These are phyloP conservation scores for Drosophila nasuta DNA, from an alignment of 1,140 invertebrate genomes.

Conservation along the genomic window DNA sequence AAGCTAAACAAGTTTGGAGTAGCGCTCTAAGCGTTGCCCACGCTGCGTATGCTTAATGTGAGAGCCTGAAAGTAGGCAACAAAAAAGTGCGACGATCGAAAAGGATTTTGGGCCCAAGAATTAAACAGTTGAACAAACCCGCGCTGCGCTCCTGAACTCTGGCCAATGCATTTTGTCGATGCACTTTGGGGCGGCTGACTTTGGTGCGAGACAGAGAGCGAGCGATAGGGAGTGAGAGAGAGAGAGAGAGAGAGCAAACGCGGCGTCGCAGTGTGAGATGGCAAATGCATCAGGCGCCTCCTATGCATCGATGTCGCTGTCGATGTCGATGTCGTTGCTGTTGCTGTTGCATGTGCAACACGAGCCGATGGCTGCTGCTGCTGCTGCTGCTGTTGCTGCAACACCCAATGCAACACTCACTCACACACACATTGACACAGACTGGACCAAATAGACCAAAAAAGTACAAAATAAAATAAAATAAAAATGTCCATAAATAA, in stretches of 20 bases:
- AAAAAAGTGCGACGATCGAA: not conserved
- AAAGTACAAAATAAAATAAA: conserved; percentile 34
- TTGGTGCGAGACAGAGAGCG: conserved; percentile 22
- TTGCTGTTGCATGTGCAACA: conserved; percentile 18
- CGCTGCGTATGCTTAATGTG: not conserved
- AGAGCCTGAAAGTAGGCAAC: conserved; percentile 34
- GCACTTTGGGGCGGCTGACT: conserved; percentile 35
- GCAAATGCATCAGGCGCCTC: conserved; percentile 44
- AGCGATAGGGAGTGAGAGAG: conserved; percentile 26
- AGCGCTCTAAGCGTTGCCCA: not conserved
- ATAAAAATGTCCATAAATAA: conserved; percentile 75
- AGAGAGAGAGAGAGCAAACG: not conserved
- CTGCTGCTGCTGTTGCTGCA: conserved; percentile 5
- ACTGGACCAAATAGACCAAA: conserved; percentile 42
- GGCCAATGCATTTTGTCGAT: conserved; percentile 48
- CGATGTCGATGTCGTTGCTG: conserved; percentile 2
- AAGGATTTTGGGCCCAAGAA: not conserved
- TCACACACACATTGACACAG: conserved; percentile 8
- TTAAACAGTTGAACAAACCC: not conserved
- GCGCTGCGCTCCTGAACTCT: conserved; percentile 34
- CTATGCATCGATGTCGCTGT: conserved; percentile 32
- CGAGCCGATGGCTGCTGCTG: conserved; percentile 18
- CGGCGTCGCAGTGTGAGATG: conserved; percentile 49
- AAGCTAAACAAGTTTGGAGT: no score
- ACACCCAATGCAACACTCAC: conserved; percentile 13